A percentile compares a stretch with the other conserved stretches of the same genome.
Evolutionary conservation across 2,113 vertebrate genomes (phyloP).

Genomic region (Tonatia bakeri): DNA sequence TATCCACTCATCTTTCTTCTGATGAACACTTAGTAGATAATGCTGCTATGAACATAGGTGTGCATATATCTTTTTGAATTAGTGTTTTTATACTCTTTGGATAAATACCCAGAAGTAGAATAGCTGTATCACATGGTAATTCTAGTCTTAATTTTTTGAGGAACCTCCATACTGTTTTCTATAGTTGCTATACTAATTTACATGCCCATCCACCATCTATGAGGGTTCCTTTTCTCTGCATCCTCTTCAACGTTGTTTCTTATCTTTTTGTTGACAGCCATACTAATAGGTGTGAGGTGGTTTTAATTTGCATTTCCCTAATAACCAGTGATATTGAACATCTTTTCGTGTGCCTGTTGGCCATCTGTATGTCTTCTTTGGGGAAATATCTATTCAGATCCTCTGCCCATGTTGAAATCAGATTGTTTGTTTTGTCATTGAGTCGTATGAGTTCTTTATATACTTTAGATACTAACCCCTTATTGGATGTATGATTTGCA

Average conservation of each 20-base stretch:
- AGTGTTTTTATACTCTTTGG: neutral
- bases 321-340: neutral
- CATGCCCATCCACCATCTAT: neutral
- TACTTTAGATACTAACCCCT: neutral
- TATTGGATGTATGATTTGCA: neutral
- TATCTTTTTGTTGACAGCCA: neutral
- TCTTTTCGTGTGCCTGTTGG: neutral
- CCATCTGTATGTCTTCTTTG: neutral
- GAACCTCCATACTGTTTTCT: neutral
- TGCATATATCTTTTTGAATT: neutral
- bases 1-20: neutral
- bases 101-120: neutral
- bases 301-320: neutral
- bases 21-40: neutral
- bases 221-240: neutral
- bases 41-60: neutral
- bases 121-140: neutral
- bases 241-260: neutral
- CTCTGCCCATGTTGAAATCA: neutral
- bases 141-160: neutral
- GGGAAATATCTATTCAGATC: neutral
- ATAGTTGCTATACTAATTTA: neutral
- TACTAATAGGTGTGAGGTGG: neutral
- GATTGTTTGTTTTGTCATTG: neutral
- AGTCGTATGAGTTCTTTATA: neutral